These are phyloP conservation scores for Yponomeuta cagnagella DNA, from an alignment of 2,888 invertebrate genomes.

Conservation along the genomic window DNA sequence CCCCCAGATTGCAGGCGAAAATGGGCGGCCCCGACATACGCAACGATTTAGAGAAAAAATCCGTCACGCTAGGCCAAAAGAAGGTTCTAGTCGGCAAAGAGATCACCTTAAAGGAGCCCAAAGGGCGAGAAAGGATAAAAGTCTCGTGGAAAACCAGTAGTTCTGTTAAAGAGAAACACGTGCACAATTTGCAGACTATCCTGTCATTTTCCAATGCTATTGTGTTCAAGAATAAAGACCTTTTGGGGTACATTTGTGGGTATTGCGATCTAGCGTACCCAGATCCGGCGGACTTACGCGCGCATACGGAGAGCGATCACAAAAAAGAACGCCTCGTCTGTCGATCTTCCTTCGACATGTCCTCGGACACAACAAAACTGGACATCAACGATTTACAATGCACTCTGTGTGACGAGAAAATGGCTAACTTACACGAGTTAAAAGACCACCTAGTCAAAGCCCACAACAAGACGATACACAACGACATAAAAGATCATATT, in stretches of 20 bases:
- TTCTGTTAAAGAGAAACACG: slow-evolving; percentile 44
- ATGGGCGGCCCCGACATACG: background rate
- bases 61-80: background rate
- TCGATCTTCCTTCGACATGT: slow-evolving; percentile 42
- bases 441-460: slow-evolving; percentile 45
- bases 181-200: slow-evolving; percentile 46
- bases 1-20: background rate
- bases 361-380: slow-evolving; percentile 42
- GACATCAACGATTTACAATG: slow-evolving; percentile 45
- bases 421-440: slow-evolving; percentile 34
- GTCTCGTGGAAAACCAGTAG: slow-evolving; percentile 11
- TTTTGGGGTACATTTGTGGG: slow-evolving; percentile 50
- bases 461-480: slow-evolving; percentile 40
- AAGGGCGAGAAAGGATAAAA: background rate
- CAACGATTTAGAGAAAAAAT: background rate
- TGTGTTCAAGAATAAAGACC: slow-evolving; percentile 51
- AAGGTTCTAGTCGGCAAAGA: background rate
- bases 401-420: slow-evolving; percentile 36
- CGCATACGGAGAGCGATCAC: slow-evolving; percentile 36
- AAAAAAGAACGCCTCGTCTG: slow-evolving; percentile 39
- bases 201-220: slow-evolving; percentile 50
- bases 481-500: slow-evolving; percentile 55
- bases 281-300: slow-evolving; percentile 45
- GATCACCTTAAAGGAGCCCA: background rate
- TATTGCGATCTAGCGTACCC: slow-evolving; percentile 49